A percentile compares a stretch with the other conserved stretches of the same genome.
These are phyloP conservation scores for Nothocercus nigrocapillus DNA, from an alignment of 2,113 vertebrate species.

Conservation along the genomic window DNA sequence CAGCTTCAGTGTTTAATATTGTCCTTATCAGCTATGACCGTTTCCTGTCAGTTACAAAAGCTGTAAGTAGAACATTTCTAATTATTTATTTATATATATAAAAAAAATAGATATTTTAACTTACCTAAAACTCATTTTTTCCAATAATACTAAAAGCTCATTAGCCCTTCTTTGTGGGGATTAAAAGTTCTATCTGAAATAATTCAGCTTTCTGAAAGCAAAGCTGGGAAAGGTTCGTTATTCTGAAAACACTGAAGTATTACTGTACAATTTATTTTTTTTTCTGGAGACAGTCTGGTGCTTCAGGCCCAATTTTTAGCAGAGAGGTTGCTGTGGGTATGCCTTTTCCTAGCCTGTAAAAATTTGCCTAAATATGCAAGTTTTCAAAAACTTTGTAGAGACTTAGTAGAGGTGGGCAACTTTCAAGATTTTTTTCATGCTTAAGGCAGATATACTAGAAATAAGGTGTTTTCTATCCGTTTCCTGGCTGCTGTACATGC, in stretches of 20 bases:
- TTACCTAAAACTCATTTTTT: neutral
- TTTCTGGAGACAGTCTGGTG: neutral
- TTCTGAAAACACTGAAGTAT: neutral
- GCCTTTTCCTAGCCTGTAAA: neutral
- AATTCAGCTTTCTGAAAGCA: neutral
- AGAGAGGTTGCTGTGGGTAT: neutral
- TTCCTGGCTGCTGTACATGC: neutral
- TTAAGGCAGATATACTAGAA: neutral
- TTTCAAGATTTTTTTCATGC: neutral
- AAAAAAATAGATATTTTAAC: neutral
- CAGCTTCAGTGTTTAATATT: conserved; percentile 89
- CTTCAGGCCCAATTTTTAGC: neutral
- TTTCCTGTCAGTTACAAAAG: conserved; percentile 90
- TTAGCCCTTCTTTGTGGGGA: neutral
- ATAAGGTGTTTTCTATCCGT: neutral
- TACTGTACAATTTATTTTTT: neutral
- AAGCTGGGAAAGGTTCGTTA: neutral
- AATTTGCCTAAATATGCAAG: neutral
- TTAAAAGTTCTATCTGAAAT: neutral
- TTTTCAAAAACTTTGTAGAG: neutral
- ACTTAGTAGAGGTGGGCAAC: neutral
- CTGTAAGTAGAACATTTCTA: conserved; percentile 81
- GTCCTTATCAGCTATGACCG: conserved; percentile 93
- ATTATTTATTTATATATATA: neutral
- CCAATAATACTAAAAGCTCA: neutral